A percentile compares a stretch with the other conserved stretches of the same genome.
Evolutionary conservation across 1,140 invertebrate genomes (phyloP).

Genomic region (Hirudo medicinalis): DNA sequence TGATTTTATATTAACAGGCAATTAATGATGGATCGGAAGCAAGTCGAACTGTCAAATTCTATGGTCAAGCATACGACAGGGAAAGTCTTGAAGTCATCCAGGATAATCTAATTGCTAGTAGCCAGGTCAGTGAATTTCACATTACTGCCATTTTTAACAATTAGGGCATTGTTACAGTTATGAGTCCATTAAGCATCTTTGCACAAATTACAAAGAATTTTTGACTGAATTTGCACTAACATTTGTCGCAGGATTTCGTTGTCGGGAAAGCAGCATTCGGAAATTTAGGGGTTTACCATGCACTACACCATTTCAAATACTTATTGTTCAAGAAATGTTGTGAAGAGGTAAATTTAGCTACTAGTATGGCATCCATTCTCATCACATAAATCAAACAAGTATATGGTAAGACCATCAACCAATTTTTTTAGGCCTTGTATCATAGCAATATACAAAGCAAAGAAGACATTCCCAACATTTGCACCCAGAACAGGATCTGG

Average conservation of each 20-base stretch:
- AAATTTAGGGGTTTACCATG: conserved; percentile 3
- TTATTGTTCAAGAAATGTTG: conserved; percentile 7
- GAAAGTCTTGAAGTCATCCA: neutral
- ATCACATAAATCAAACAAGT: too few species aligned
- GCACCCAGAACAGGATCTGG: conserved; percentile 18
- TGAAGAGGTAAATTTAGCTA: neutral
- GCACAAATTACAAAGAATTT: neutral
- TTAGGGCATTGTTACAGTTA: neutral
- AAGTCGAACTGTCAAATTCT: neutral
- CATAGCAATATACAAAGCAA: conserved; percentile 1
- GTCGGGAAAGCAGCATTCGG: neutral
- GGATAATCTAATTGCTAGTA: neutral
- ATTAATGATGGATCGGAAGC: neutral
- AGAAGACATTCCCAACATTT: conserved; percentile 8
- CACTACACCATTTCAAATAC: conserved; percentile 11
- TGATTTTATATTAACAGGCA: neutral
- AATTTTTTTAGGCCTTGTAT: too few species aligned
- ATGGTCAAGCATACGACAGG: neutral
- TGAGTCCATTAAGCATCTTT: neutral
- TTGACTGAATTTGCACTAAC: neutral
- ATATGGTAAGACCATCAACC: too few species aligned
- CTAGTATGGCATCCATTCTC: neutral
- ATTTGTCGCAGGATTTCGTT: neutral
- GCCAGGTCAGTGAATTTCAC: neutral
- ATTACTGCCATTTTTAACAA: neutral